Base-by-base conservation (phyloP, 2,797 vertebrate genomes). In the Takifugu rubripes region DNA sequence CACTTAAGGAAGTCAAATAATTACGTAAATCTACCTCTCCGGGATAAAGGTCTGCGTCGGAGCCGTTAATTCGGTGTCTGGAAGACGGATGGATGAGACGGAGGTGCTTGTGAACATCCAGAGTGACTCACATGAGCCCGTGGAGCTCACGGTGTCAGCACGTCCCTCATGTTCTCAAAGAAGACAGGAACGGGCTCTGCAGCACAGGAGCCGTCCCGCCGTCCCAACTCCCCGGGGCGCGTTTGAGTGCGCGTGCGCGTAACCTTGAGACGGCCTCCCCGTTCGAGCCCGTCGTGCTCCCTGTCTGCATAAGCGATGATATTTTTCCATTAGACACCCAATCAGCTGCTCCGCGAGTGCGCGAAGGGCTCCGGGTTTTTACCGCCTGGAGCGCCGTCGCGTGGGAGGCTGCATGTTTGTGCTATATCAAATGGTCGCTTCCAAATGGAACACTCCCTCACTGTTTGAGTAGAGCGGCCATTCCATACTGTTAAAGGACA, bases 221-320 rank as follows among this genome's bases (percentile, higher is more conserved):
- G 5, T 29, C 36, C 5, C 36, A 40, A 33, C 31, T 33, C 10
- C 36, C 1, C 36, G 12, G 49, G 67, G 60, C 52, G 49, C 64
- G 48, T 61, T 46, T 25, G 48, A 5, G 46, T 10, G 26, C 9
- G 33, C 49, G 57, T 53, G 58, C 73, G 74, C 57, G 77, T 77
- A 76, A 86, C 83, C 83, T 85, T 87, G 85, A 87, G 72, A 84
- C 65, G 68, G 66, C 53, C 58, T 71, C 61, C 59, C 52, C 70
- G 64, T 61, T 79, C 75, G 65, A 81, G 68, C 79, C 72, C 74
- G 58, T 79, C 57, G 75, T 54, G 78, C 52, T 58, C 68, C 49
- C 65, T 52, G 26, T 63, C 78, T 77, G 74, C 75, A 84, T 70
- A 74, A 55, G 64, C 74, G 75, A 72, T 63, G 66, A 62, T 59